Base-by-base conservation (phyloP, 2,888 invertebrate species). In the Drepana falcataria region DNA sequence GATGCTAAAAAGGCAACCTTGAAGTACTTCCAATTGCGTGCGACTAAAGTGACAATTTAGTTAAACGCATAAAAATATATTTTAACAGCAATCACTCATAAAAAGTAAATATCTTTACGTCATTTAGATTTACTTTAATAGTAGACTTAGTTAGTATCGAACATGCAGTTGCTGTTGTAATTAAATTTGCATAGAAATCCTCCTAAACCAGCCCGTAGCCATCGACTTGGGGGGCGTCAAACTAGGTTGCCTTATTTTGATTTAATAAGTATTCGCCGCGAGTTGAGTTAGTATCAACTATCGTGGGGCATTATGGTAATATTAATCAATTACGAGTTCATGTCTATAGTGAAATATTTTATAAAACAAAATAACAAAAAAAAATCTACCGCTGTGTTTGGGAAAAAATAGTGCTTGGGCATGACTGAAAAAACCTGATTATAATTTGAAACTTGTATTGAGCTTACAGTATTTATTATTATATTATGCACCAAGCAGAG, bases 111-210 rank as follows among this genome's bases (percentile, higher is more conserved):
- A 73, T 68, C 56, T 51, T 62, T 66, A 67, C 64, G 63, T 64
- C 55, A 55, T 56, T 59, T 71, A 72, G 73, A 71, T 59, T 66
- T 60, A 59, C 59, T 72, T 71, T 77, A 80, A 81, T 76, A 64
- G 75, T 56, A 64, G 64, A 68, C 78, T 83, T 82, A 79, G 82
- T 84, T 85, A 84, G 83, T 71, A 69, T 69, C 60, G 60, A 62
- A 63, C 65, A 58, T 65, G 68, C 65, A 61, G 69, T 76, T 69
- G 76, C 75, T 68, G 63, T 67, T 67, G 75, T 80, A 80, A 83
- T 86, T 73, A 80, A 82, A 87, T 86, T 84, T 79, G 79, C 85
- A 87, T 87, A 84, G 83, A 83, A 83, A 85, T 85, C 71, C 72
- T 71, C 73, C 79, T 83, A 81, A 85, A 85, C 81, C 80, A 81